Percentiles rank a stretch among this genome's conserved stretches.
Conservation (phyloP, 1,140 invertebrate species). For the Drosophila oshimai region DNA sequence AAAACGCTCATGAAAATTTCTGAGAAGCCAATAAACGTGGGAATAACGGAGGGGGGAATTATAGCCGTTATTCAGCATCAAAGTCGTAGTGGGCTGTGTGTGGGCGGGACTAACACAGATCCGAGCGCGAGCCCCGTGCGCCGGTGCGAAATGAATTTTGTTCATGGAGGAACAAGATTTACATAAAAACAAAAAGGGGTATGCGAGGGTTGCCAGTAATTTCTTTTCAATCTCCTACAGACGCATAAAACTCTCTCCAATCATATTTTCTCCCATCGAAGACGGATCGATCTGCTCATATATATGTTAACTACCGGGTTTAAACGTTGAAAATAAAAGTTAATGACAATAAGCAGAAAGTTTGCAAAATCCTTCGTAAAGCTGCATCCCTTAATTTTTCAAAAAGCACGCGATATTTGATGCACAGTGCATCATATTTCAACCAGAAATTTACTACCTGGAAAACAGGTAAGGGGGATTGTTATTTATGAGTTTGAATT, state of each 20-base stretch:
- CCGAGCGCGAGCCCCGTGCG: neutral
- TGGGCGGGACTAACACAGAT: conserved; percentile 15
- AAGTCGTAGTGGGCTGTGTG: neutral
- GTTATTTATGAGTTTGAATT: too few relatives aligned
- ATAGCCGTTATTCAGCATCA: conserved; percentile 11
- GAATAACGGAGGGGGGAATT: neutral
- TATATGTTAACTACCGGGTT: too few relatives aligned
- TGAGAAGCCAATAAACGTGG: conserved; percentile 7
- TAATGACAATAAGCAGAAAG: too few relatives aligned
- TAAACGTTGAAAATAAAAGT: too few relatives aligned
- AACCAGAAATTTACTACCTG: too few relatives aligned
- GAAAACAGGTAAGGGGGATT: too few relatives aligned
- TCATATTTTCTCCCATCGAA: neutral
- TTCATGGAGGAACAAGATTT: conserved; percentile 24
- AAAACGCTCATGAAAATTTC: conserved; percentile 12
- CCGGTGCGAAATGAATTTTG: conserved; percentile 4
- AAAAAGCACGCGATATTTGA: too few relatives aligned
- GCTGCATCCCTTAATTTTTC: too few relatives aligned
- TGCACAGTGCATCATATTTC: too few relatives aligned
- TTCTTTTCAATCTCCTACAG: conserved; percentile 19
- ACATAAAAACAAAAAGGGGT: conserved; percentile 25
- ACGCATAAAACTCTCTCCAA: neutral
- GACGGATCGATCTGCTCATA: neutral
- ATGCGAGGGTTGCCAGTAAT: neutral
- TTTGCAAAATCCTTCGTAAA: too few relatives aligned